Conservation (phyloP, 1,140 invertebrate species). For the Epicauta chinensis region DNA sequence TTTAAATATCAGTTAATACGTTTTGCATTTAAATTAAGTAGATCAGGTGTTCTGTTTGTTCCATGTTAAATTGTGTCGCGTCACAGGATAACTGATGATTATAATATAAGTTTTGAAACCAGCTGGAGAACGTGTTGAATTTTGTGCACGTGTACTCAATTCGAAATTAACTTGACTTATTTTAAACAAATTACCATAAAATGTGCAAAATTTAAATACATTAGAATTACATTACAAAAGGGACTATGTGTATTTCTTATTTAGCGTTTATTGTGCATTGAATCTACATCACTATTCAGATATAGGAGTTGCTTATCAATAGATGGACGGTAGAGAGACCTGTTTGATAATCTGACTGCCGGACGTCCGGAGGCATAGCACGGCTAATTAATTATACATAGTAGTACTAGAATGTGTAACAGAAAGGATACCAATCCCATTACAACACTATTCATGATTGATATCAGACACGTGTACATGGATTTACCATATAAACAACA, state of each 20-base stretch:
- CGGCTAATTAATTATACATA: conserved; percentile 29
- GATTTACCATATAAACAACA: too few species aligned
- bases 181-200: not conserved
- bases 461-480: conserved; percentile 17
- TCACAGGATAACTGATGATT: not conserved
- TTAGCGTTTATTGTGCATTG: too few species aligned
- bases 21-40: too few species aligned
- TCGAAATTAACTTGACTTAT: not conserved
- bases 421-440: conserved; percentile 21
- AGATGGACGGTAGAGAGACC: conserved; percentile 9
- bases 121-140: not conserved
- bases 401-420: conserved; percentile 20
- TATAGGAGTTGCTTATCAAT: conserved; percentile 3
- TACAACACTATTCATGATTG: conserved; percentile 24
- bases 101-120: not conserved
- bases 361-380: conserved; percentile 25
- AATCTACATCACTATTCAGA: not conserved
- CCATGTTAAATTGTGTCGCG: too few species aligned
- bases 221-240: too few species aligned
- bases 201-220: not conserved
- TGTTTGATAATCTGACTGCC: conserved; percentile 17
- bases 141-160: not conserved
- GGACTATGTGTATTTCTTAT: too few species aligned
- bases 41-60: too few species aligned
- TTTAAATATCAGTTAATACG: too few species aligned